Evolutionary conservation across 2,113 vertebrate species (phyloP).

Genomic region (Rhabdomys dilectus): DNA sequence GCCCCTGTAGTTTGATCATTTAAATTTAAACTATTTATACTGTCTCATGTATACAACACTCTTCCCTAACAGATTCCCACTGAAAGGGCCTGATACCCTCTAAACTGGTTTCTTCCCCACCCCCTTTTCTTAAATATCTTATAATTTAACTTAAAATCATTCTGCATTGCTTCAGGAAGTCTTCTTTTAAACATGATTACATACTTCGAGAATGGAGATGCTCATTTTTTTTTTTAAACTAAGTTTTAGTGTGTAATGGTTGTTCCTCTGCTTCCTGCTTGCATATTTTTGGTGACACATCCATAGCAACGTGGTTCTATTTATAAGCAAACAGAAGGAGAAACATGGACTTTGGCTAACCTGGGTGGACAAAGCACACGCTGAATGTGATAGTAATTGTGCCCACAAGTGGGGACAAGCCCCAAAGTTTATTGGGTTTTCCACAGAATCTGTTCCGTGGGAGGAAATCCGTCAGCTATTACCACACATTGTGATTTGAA

Average conservation of each 20-base stretch:
- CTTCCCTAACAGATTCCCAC: slow-evolving; percentile 30
- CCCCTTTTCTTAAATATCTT: slow-evolving; percentile 78
- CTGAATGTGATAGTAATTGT: not conserved
- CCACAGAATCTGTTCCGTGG: slow-evolving; percentile 39
- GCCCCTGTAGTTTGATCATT: slow-evolving; percentile 68
- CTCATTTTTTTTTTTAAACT: slow-evolving; percentile 82
- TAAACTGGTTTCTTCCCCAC: slow-evolving; percentile 25
- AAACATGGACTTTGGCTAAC: slow-evolving; percentile 83
- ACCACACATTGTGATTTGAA: not conserved
- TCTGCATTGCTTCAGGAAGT: slow-evolving; percentile 81
- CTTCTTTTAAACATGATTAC: slow-evolving; percentile 88
- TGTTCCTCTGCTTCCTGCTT: slow-evolving; percentile 80
- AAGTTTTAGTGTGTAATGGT: slow-evolving; percentile 81
- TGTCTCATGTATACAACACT: not conserved
- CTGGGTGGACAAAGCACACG: slow-evolving; percentile 64
- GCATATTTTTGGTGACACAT: slow-evolving; percentile 84
- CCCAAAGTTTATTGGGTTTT: slow-evolving; percentile 53
- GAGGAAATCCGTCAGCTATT: not conserved
- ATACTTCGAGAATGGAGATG: slow-evolving; percentile 84
- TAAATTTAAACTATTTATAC: slow-evolving; percentile 72
- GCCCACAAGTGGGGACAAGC: slow-evolving; percentile 2
- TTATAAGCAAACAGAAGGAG: slow-evolving; percentile 83
- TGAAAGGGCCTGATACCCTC: slow-evolving; percentile 19
- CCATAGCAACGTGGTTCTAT: slow-evolving; percentile 80
- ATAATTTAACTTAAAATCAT: slow-evolving; percentile 85